A percentile compares a stretch with the other conserved stretches of the same genome.
Evolutionary conservation across 1,140 invertebrate genomes (phyloP).

Genomic region (Condylostylus longicornis): DNA sequence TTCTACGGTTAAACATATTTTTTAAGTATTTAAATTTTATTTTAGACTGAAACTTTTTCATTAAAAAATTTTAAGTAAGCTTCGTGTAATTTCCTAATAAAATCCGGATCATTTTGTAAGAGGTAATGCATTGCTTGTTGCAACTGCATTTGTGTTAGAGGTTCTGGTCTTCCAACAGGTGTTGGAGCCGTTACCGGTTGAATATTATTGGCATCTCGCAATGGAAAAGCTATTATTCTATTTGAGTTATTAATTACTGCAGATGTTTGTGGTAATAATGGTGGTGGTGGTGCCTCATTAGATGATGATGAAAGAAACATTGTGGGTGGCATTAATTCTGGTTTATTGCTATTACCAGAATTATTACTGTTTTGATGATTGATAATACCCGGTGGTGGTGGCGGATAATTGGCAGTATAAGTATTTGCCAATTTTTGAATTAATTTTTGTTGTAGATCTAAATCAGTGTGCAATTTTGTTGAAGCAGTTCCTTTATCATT

Average conservation of each 20-base stretch:
- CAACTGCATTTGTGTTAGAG: slow-evolving; percentile 70
- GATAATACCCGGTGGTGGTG: slow-evolving; percentile 7
- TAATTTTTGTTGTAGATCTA: slow-evolving; percentile 12
- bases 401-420: slow-evolving; percentile 2
- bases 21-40: too few relatives aligned
- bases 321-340: slow-evolving; percentile 64
- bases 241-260: slow-evolving; percentile 11
- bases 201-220: slow-evolving; percentile 3
- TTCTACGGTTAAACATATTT: too few relatives aligned
- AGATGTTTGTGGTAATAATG: slow-evolving; percentile 15
- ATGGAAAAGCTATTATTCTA: background rate
- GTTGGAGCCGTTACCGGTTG: slow-evolving; percentile 1
- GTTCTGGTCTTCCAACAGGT: slow-evolving; percentile 35
- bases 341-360: too few relatives aligned
- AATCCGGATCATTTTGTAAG: slow-evolving; percentile 71
- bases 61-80: slow-evolving; percentile 76
- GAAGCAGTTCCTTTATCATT: background rate
- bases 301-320: slow-evolving; percentile 50
- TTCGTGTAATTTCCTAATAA: slow-evolving; percentile 74
- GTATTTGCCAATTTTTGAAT: slow-evolving; percentile 4
- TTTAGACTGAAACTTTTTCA: too few relatives aligned
- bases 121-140: slow-evolving; percentile 76
- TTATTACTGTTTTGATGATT: too few relatives aligned
- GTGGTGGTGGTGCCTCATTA: background rate
- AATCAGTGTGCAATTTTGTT: background rate